Evolutionary conservation across 1,140 invertebrate species (phyloP).

Genomic region (Pentalonia nigronervosa): DNA sequence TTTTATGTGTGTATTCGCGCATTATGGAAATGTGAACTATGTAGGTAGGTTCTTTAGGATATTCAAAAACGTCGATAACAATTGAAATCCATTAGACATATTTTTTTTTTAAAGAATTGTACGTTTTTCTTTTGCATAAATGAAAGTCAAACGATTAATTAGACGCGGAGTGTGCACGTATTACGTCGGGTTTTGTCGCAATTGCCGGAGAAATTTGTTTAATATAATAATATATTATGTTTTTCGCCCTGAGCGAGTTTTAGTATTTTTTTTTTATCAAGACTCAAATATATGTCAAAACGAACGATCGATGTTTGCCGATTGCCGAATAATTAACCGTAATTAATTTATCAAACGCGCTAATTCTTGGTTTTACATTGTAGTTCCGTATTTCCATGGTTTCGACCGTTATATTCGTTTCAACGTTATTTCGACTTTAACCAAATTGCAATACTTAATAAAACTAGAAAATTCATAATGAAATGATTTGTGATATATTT

Average conservation of each 20-base stretch:
- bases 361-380: not conserved
- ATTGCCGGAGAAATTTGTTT: slow-evolving; percentile 9
- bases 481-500: not conserved
- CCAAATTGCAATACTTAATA: too few relatives aligned
- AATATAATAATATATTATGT: not conserved
- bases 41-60: not conserved
- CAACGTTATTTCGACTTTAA: not conserved
- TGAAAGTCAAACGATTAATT: slow-evolving; percentile 26
- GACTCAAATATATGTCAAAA: not conserved
- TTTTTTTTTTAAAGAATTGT: not conserved
- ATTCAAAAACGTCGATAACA: not conserved
- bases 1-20: not conserved
- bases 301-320: not conserved
- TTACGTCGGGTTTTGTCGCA: slow-evolving; percentile 23
- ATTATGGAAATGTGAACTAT: not conserved
- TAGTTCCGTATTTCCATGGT: not conserved
- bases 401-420: not conserved
- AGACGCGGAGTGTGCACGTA: not conserved
- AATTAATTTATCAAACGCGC: not conserved
- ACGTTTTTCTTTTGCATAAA: slow-evolving; percentile 31
- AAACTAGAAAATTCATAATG: not conserved
- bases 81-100: not conserved
- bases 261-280: not conserved
- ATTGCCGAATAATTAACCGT: not conserved
- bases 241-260: slow-evolving; percentile 1